These are phyloP conservation scores for Chesias legatella DNA, from an alignment of 2,888 invertebrate genomes.

Conservation along the genomic window DNA sequence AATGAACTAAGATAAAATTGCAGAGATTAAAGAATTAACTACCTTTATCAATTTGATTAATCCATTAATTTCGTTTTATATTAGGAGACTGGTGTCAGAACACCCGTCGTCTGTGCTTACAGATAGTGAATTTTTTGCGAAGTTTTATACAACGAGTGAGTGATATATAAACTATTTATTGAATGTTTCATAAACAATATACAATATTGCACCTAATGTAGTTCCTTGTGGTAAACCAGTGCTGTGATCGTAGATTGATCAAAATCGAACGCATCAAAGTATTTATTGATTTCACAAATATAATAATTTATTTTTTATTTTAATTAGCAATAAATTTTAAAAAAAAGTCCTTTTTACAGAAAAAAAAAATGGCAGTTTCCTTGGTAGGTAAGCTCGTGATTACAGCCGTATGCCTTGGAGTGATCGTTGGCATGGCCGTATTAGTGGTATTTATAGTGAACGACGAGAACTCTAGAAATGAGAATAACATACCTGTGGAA, in stretches of 20 bases:
- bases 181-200: too few relatives aligned
- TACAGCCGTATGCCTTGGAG: constrained; percentile 41
- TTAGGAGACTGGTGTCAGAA: too few relatives aligned
- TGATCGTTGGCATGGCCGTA: constrained; percentile 51
- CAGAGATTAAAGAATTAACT: constrained; percentile 10
- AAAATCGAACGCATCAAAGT: background rate
- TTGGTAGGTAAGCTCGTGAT: constrained; percentile 56
- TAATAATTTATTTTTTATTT: background rate
- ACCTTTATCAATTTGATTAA: background rate
- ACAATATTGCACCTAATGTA: constrained; percentile 2
- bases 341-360: constrained; percentile 28
- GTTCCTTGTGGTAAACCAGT: constrained; percentile 8
- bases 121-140: too few relatives aligned
- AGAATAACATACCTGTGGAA: background rate
- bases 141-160: too few relatives aligned
- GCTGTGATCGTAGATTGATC: too few relatives aligned
- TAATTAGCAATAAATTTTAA: too few relatives aligned
- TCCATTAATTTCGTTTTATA: too few relatives aligned
- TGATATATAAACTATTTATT: too few relatives aligned
- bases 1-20: constrained; percentile 9
- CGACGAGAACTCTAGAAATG: constrained; percentile 23
- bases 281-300: background rate
- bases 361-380: constrained; percentile 44
- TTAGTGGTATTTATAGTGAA: constrained; percentile 47
- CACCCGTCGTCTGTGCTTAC: too few relatives aligned